Evolutionary conservation across 2,888 invertebrate species (phyloP).

Genomic region (Gastracanthus pulcherrimus): DNA sequence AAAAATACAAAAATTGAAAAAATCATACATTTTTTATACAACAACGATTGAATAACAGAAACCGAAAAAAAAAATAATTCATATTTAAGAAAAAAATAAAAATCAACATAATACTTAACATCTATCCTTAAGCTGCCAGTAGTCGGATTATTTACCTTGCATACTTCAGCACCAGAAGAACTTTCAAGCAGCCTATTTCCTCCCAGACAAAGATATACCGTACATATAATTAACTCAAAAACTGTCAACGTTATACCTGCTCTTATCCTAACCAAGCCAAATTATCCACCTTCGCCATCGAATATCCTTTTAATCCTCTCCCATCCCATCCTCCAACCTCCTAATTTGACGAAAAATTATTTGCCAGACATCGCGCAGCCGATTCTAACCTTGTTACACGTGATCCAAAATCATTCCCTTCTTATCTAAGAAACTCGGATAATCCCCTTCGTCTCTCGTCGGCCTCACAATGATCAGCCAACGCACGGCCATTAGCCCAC

Average conservation of each 20-base stretch:
- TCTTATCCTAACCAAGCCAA: background rate
- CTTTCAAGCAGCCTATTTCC: background rate
- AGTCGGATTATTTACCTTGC: too few species aligned
- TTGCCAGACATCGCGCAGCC: too few species aligned
- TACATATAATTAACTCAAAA: background rate
- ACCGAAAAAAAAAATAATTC: too few species aligned
- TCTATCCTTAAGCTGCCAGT: too few species aligned
- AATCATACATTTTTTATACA: too few species aligned
- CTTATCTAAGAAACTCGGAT: slow-evolving; percentile 23
- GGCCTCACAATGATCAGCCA: slow-evolving; percentile 17
- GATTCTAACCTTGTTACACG: slow-evolving; percentile 17
- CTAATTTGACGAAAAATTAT: background rate
- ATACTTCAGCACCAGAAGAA: too few species aligned
- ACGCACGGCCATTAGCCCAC: slow-evolving; percentile 14
- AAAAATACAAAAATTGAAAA: too few species aligned
- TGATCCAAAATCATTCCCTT: background rate
- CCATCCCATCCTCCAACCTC: too few species aligned
- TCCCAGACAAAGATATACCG: background rate
- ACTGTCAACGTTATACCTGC: slow-evolving; percentile 27
- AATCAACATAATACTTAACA: too few species aligned
- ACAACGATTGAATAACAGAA: too few species aligned
- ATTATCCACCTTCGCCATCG: background rate
- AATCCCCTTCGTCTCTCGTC: slow-evolving; percentile 20
- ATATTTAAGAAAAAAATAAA: too few species aligned
- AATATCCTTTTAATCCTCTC: slow-evolving; percentile 13